Evolutionary conservation across 2,113 vertebrate species (phyloP), one percentile per base, ranked within the genome.

Genomic region (Phainopepla nitens): DNA sequence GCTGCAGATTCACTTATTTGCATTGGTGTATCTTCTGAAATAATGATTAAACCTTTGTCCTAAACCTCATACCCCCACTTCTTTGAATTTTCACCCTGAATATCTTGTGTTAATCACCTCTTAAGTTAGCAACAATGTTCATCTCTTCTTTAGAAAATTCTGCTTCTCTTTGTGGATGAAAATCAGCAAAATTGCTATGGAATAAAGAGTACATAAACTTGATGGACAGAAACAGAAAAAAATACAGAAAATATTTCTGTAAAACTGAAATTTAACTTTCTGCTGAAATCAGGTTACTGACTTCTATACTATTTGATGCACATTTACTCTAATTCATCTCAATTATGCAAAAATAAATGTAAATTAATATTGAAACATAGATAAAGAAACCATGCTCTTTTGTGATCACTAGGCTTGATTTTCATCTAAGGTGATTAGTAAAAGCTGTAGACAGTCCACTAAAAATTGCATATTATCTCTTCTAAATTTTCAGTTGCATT

Each of bases 321-420:
- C 58, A 91, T 92, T 97, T 97, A 79, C 90, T 92, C 44, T 70
- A 94, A 96, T 96, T 96, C 20, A 92, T 93, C 97, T 95, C 41
- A 92, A 82, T 95, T 93, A 95, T 18, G 13, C 33, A 71, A 78
- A 93, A 94, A 4, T 56, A 87, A 81, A 94, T 65, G 56, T 61
- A 89, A 89, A 85, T 90, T 10, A 91, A 54, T 56, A 29, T 69
- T 91, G 44, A 91, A 88, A 86, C 27, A 82, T 4, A 4, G 49
- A 79, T 80, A 70, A 71, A 57, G 41, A 44, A 75, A 60, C 24
- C 44, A 61, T 79, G 68, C 39, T 27, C 4, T 62, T 84, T 77
- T 70, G n/a, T 92, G 78, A 82, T 82, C 82, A 82, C 68, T 81
- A 89, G 76, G 53, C 23, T 35, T 24, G 51, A 94, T 84, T 76